Evolutionary conservation across 2,113 vertebrate genomes (phyloP).

Genomic region (Varanus salvator): DNA sequence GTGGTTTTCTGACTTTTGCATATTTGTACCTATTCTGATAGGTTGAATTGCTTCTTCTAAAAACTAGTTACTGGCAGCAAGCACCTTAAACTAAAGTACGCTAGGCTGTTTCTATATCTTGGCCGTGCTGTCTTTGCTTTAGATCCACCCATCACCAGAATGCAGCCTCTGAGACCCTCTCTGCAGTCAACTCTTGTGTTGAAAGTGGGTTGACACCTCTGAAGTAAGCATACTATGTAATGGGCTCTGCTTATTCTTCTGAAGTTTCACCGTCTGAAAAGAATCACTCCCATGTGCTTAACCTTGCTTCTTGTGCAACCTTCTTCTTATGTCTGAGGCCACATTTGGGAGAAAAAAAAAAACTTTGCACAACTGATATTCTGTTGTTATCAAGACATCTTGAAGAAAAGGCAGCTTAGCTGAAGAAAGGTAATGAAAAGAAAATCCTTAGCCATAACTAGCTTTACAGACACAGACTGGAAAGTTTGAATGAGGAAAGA

Average conservation of each 20-base stretch:
- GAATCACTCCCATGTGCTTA: background rate
- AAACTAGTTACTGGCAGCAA: too few species aligned
- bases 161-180: too few species aligned
- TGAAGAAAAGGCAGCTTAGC: too few species aligned
- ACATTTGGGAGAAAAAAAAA: background rate
- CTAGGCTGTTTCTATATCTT: too few species aligned
- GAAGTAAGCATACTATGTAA: background rate
- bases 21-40: too few species aligned
- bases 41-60: too few species aligned
- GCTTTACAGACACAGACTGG: background rate
- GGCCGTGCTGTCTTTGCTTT: too few species aligned
- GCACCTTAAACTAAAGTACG: too few species aligned
- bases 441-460: background rate
- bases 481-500: background rate
- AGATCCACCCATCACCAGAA: too few species aligned
- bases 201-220: background rate
- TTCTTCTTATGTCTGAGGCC: background rate
- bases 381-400: background rate
- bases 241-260: background rate
- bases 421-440: too few species aligned
- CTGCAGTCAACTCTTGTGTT: too few species aligned
- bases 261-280: background rate
- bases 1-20: too few species aligned
- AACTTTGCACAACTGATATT: background rate
- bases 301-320: background rate